Base-by-base conservation (phyloP, 2,113 vertebrate genomes). In the Tamias sibiricus region DNA sequence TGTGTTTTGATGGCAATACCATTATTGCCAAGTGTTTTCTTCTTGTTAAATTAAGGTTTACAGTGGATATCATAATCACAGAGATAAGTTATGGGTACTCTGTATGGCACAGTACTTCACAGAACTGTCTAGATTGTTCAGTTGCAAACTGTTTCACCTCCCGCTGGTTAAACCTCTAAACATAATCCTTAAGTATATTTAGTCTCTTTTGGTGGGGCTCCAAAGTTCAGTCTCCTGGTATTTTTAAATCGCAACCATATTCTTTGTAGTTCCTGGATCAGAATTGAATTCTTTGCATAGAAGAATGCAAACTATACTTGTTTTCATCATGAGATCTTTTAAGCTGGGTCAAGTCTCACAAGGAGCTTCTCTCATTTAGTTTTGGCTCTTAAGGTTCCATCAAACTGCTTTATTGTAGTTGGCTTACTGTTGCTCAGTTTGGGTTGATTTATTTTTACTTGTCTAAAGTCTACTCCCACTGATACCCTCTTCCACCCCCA, bases 321-420 rank as follows among this genome's bases (percentile, higher is more conserved):
- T 84, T 94, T 92, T 74, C 8, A 59, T 75, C 19, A 35, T 57
- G 32, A 66, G 44, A 54, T 83, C 69, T 93, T 95, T 87, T 90
- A 96, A 87, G 24, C 81, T 94, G 76, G 44, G 72, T 95, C 87
- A 97, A 77, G 68, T 90, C 96, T 87, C 47, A 71, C n/a, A 66
- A 97, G 74, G 37, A 95, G 52, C 22, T 66, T 75, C 82, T 96
- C 69, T 83, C 13, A 37, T 69, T 90, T 85, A 59, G 20, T 22
- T 42, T 93, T 85, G 66, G 52, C 47, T 79, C 37, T 88, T 89
- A 69, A 95, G 47, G 47, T 17, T 69, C 40, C 54, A 42, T 47
- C n/a, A 74, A 10, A 69, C 14, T 76, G 30, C 32, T 68, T 22
- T 74, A 19, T 80, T 79, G 32, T 66, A 14, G 2, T 47, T 79